A percentile compares a stretch with the other conserved stretches of the same genome.
These are phyloP conservation scores for Paracanthobrama guichenoti DNA, from an alignment of 2,113 vertebrate genomes.

Conservation along the genomic window DNA sequence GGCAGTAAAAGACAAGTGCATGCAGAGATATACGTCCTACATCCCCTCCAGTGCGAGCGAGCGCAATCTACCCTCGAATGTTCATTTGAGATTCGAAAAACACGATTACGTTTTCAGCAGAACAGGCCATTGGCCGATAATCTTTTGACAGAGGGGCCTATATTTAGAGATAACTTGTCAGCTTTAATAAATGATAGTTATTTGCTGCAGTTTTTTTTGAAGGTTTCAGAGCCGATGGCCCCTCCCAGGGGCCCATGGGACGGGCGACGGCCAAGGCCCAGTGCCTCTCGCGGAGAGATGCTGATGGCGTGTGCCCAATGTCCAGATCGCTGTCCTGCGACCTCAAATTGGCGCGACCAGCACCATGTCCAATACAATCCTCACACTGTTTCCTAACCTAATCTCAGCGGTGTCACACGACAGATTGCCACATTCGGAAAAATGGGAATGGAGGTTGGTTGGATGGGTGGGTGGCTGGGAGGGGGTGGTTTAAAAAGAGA, in stretches of 20 bases:
- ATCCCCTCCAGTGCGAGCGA: not conserved
- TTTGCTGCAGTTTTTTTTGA: conserved; percentile 64
- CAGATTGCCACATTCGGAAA: conserved; percentile 86
- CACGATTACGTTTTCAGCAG: conserved; percentile 44
- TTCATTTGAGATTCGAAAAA: conserved; percentile 9
- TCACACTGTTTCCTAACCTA: conserved; percentile 85
- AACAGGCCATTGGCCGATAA: conserved; percentile 41
- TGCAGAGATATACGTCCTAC: conserved; percentile 42
- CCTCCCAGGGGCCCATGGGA: conserved; percentile 68
- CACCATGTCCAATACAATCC: conserved; percentile 84
- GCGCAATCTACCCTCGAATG: conserved; percentile 27
- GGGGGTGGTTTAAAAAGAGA: conserved; percentile 66
- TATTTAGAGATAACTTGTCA: conserved; percentile 86
- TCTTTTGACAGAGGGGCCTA: conserved; percentile 59
- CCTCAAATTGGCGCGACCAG: conserved; percentile 79
- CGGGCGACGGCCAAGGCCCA: conserved; percentile 73
- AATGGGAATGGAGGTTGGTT: conserved; percentile 81
- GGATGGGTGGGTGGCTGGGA: conserved; percentile 24
- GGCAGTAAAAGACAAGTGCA: conserved; percentile 13
- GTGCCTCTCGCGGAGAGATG: conserved; percentile 72
- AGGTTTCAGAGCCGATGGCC: conserved; percentile 74
- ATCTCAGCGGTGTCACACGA: conserved; percentile 87
- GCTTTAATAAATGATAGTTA: conserved; percentile 85
- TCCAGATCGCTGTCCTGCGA: conserved; percentile 80
- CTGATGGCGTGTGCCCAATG: conserved; percentile 83